Evolutionary conservation across 2,888 invertebrate species (phyloP), one percentile per base, ranked within the genome.

Genomic region (Microdon myrmicae): DNA sequence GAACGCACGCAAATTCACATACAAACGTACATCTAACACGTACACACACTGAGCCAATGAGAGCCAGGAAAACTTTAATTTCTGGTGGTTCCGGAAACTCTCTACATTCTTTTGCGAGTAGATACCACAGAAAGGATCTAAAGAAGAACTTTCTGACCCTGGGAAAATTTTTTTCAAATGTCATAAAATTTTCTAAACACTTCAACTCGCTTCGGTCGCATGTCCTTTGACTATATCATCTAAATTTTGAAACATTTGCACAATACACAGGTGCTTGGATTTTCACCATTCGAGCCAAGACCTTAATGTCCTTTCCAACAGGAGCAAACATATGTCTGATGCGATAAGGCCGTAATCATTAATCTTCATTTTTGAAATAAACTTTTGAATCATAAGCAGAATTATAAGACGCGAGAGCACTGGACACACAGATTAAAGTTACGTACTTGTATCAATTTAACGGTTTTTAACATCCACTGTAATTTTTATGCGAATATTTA

Each of bases 71-170:
- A 58, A 61, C 61, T 61, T 61, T 49, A 61, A 64, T 64, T 51
- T 49, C 41, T 58, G 58, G 45, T 58, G 58, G 64, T 58, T 58
- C 64, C 64, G 51, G 64, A 53, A 58, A 58, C 53, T 64, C 64
- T 51, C 58, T 58, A 51, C 64, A 58, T 64, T 58, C 64, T 58
- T 64, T n/a, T 47, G 58, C 47, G 64, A 64, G 58, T 64, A 64
- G 58, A 64, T 64, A 64, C 64, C 51, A 43, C 51, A 64, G 47
- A 58, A 51, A 64, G 47, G 51, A 64, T 47, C 45, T 51, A 64
- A 56, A 51, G 43, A 53, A 64, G 58, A 58, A 58, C 58, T 51
- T 58, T 51, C 58, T 64, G 23, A 53, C 58, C 64, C 64, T 64
- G 64, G 64, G 64, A 64, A 64, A 59, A 58, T 64, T 53, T n/a